A percentile compares a stretch with the other conserved stretches of the same genome.
These are phyloP conservation scores for Planiliza haematocheilus DNA, from an alignment of 2,113 vertebrate species.

Conservation along the genomic window DNA sequence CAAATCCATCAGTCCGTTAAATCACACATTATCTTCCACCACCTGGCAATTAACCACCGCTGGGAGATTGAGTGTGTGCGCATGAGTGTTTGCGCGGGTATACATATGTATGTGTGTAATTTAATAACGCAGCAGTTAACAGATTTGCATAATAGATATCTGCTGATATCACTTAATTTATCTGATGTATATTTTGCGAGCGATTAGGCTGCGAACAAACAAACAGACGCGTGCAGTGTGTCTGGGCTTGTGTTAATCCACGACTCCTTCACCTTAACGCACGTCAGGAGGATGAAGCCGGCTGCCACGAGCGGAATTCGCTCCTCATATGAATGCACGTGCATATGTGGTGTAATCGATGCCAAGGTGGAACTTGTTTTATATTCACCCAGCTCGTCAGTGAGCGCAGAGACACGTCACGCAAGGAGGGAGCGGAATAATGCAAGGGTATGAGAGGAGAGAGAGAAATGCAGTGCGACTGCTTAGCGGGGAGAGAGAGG, in stretches of 20 bases:
- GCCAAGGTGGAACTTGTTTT: conserved; percentile 58
- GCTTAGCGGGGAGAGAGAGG: conserved; percentile 27
- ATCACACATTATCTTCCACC: conserved; percentile 82
- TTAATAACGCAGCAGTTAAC: conserved; percentile 65
- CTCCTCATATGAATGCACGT: conserved; percentile 34
- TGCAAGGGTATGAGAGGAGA: conserved; percentile 36
- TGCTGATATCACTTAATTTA: conserved; percentile 73
- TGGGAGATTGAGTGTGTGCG: conserved; percentile 46
- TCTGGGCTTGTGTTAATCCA: background rate
- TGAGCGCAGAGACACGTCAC: conserved; percentile 56
- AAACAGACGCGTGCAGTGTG: conserved; percentile 32
- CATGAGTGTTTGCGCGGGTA: background rate
- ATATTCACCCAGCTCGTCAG: conserved; percentile 65
- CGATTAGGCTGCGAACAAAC: conserved; percentile 35
- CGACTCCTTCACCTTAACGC: conserved; percentile 58
- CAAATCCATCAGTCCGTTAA: conserved; percentile 81
- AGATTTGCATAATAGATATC: conserved; percentile 72
- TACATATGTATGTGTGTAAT: conserved; percentile 58
- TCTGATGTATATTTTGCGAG: conserved; percentile 51
- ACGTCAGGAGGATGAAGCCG: conserved; percentile 37
- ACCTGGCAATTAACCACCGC: conserved; percentile 81
- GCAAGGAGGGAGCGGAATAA: conserved; percentile 59
- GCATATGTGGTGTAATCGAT: conserved; percentile 55
- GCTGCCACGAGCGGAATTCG: conserved; percentile 40
- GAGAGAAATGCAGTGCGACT: conserved; percentile 26